phyloP scores from a whole-genome alignment of 2,797 vertebrate species.

The Enteromius radiatus region DNA sequence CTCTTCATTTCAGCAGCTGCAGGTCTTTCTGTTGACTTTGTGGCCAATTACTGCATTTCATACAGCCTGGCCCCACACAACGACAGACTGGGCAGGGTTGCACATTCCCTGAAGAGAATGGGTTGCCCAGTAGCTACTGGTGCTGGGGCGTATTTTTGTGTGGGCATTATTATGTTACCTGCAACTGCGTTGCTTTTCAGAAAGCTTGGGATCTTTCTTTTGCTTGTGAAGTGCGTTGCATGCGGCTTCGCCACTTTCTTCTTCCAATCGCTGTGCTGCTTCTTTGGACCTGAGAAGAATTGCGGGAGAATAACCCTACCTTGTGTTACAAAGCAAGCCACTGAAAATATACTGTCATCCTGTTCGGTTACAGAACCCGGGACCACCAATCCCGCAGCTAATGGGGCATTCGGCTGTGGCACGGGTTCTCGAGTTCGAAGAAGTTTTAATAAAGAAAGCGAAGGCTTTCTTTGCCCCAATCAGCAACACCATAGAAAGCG shows the following conservation, averaged over 20 bases:
- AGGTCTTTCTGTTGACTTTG: conserved; percentile 93
- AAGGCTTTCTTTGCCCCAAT: conserved; percentile 76
- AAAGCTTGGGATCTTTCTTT: conserved; percentile 93
- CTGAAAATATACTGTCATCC: conserved; percentile 66
- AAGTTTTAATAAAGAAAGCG: conserved; percentile 74
- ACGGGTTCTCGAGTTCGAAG: conserved; percentile 68
- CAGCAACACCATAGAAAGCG: conserved; percentile 74
- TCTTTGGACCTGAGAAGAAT: conserved; percentile 93
- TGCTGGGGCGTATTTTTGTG: conserved; percentile 89
- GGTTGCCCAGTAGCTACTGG: conserved; percentile 93
- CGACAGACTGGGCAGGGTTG: conserved; percentile 92
- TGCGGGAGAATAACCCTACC: conserved; percentile 88
- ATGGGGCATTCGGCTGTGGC: conserved; percentile 80
- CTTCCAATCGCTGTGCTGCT: conserved; percentile 97
- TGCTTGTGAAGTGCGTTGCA: conserved; percentile 95
- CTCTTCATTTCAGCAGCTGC: conserved; percentile 93
- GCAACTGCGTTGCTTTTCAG: conserved; percentile 90
- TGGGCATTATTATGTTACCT: conserved; percentile 93
- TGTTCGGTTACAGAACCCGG: conserved; percentile 65
- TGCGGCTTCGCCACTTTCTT: conserved; percentile 98
- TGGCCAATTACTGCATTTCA: conserved; percentile 93
- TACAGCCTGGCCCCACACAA: conserved; percentile 93
- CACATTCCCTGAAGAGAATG: conserved; percentile 93
- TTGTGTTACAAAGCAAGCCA: conserved; percentile 79
- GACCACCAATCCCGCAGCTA: conserved; percentile 75